phyloP scores from a whole-genome alignment of 2,113 vertebrate genomes.

The Gallinago media region DNA sequence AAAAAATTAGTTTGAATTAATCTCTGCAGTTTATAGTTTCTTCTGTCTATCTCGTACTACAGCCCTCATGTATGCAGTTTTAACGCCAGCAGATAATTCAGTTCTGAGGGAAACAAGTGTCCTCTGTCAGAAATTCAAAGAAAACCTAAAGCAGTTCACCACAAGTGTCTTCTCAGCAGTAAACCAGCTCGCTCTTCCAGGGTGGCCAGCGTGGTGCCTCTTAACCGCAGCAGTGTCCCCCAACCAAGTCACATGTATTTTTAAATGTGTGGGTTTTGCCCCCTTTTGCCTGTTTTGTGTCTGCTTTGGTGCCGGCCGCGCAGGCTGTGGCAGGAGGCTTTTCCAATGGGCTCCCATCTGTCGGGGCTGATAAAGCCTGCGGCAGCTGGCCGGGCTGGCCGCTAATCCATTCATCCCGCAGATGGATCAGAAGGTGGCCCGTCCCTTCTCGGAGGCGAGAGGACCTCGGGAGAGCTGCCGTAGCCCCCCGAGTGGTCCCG shows the following conservation, averaged over 20 bases:
- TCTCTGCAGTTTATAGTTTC: background rate
- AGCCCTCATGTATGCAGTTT: background rate
- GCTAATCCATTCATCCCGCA: constrained; percentile 73
- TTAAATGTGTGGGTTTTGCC: background rate
- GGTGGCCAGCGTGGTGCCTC: rapidly evolving
- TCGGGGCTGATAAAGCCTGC: constrained; percentile 76
- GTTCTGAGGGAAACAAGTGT: background rate
- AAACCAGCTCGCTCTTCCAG: background rate
- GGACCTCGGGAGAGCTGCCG: constrained; percentile 24
- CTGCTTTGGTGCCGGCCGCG: background rate
- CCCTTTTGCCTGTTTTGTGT: background rate
- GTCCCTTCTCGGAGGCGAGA: constrained; percentile 26
- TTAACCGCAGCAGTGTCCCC: background rate
- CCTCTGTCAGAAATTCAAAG: background rate
- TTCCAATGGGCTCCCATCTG: constrained; percentile 82
- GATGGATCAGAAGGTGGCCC: constrained; percentile 58
- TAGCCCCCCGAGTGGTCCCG: background rate
- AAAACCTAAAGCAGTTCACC: background rate
- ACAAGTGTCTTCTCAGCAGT: background rate
- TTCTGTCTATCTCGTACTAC: background rate
- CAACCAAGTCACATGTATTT: rapidly evolving
- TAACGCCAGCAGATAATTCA: background rate
- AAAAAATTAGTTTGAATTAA: background rate
- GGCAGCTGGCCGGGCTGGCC: constrained; percentile 64
- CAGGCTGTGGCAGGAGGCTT: constrained; percentile 68